These are phyloP conservation scores for Agelaius tricolor DNA, from an alignment of 2,113 vertebrate genomes.

Conservation along the genomic window DNA sequence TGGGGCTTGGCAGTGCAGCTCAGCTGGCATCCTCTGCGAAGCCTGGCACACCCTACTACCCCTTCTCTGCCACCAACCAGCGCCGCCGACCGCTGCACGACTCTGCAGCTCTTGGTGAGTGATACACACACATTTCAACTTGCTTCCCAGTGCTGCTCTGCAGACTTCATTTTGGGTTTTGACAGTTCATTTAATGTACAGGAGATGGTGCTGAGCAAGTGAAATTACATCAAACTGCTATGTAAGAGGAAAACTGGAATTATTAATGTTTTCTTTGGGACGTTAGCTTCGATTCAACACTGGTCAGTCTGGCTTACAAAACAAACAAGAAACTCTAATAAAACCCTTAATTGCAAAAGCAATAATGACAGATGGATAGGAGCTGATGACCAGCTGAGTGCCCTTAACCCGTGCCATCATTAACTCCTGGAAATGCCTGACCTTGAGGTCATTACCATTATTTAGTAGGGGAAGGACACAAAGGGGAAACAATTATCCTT, in stretches of 20 bases:
- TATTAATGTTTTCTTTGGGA: not conserved
- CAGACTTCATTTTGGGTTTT: not conserved
- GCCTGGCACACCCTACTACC: constrained; percentile 84
- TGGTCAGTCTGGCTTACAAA: constrained; percentile 39
- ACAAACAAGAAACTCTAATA: constrained; percentile 52
- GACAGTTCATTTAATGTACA: not conserved
- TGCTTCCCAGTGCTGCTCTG: not conserved
- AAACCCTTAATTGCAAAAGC: constrained; percentile 60
- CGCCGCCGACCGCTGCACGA: constrained; percentile 90
- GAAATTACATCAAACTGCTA: not conserved
- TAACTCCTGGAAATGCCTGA: constrained; percentile 66
- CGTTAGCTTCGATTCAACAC: not conserved
- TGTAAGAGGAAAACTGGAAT: not conserved
- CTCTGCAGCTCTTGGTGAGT: constrained; percentile 85
- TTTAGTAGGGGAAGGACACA: constrained; percentile 50
- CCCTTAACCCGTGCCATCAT: constrained; percentile 64
- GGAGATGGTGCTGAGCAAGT: not conserved
- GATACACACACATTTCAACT: not conserved
- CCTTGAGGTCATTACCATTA: constrained; percentile 66
- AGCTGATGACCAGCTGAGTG: constrained; percentile 70
- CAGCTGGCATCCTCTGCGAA: constrained; percentile 88
- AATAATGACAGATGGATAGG: constrained; percentile 68
- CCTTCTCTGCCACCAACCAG: constrained; percentile 87
- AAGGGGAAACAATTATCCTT: constrained; percentile 67
- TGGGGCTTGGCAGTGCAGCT: constrained; percentile 84